phyloP scores from a whole-genome alignment of 2,797 vertebrate genomes.

The Lagocephalus sceleratus region DNA sequence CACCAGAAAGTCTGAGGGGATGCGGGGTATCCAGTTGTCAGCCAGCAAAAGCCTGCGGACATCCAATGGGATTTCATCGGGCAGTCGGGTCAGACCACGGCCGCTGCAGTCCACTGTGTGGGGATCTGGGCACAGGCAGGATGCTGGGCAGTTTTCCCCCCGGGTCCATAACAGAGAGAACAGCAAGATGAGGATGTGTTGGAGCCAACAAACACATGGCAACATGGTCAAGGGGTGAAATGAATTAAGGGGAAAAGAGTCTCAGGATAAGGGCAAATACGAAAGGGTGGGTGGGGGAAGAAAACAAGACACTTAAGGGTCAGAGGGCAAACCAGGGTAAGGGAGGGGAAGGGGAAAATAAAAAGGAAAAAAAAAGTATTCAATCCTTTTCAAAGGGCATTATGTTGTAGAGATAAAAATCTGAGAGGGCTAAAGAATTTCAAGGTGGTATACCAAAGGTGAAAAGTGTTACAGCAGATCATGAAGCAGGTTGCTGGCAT shows the following conservation, averaged over 20 bases:
- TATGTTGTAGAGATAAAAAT: constrained; percentile 49
- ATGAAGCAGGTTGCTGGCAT: constrained; percentile 78
- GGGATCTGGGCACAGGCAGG: constrained; percentile 89
- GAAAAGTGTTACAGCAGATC: constrained; percentile 61
- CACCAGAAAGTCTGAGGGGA: constrained; percentile 93
- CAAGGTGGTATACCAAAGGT: constrained; percentile 8
- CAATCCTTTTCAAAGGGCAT: constrained; percentile 73
- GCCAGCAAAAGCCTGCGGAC: constrained; percentile 90
- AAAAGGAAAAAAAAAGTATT: constrained; percentile 49
- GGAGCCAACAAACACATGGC: constrained; percentile 84
- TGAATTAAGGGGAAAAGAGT: constrained; percentile 50
- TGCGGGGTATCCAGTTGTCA: constrained; percentile 89
- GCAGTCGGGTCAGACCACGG: constrained; percentile 88
- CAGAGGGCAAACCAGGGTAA: constrained; percentile 67
- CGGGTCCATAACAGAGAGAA: constrained; percentile 74
- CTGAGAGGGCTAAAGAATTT: constrained; percentile 43
- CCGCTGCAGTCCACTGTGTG: constrained; percentile 97
- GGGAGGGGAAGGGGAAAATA: constrained; percentile 67
- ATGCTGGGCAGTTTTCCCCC: constrained; percentile 85
- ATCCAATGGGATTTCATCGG: constrained; percentile 89
- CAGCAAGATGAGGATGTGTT: constrained; percentile 80
- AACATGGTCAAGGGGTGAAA: constrained; percentile 83
- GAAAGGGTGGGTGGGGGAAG: constrained; percentile 48
- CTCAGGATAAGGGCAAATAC: constrained; percentile 57
- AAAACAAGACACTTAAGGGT: constrained; percentile 54